phyloP scores from a whole-genome alignment of 2,113 vertebrate species.

The Tachuris rubrigastra region DNA sequence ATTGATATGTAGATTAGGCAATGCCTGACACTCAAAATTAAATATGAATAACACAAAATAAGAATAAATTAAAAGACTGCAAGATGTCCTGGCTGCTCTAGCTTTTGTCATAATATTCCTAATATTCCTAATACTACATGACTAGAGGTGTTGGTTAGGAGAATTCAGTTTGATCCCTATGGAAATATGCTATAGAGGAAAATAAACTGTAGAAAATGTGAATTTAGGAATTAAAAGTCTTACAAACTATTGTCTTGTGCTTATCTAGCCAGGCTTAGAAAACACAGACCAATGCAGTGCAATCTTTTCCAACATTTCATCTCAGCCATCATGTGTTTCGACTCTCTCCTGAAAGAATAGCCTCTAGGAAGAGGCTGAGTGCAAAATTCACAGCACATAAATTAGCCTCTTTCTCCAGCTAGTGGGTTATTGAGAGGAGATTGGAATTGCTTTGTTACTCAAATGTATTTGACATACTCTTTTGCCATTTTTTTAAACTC shows the following conservation, averaged over 20 bases:
- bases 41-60: constrained; percentile 16
- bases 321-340: background rate
- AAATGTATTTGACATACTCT: constrained; percentile 46
- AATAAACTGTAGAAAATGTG: background rate
- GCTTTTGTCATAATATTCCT: background rate
- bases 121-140: background rate
- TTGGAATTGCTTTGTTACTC: constrained; percentile 59
- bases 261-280: constrained; percentile 2
- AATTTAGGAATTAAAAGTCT: background rate
- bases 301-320: constrained; percentile 26
- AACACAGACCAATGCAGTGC: background rate
- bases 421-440: constrained; percentile 57
- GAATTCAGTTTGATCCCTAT: background rate
- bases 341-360: constrained; percentile 49
- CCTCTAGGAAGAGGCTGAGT: constrained; percentile 56
- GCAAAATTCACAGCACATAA: constrained; percentile 61
- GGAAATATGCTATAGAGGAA: background rate
- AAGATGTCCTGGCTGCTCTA: background rate
- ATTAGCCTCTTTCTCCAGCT: constrained; percentile 56
- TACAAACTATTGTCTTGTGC: background rate
- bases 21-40: background rate
- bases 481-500: constrained; percentile 29
- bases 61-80: constrained; percentile 15
- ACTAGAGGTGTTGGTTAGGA: background rate
- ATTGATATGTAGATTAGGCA: background rate